phyloP scores from a whole-genome alignment of 2,113 vertebrate genomes.

The Spea multiplicata region DNA sequence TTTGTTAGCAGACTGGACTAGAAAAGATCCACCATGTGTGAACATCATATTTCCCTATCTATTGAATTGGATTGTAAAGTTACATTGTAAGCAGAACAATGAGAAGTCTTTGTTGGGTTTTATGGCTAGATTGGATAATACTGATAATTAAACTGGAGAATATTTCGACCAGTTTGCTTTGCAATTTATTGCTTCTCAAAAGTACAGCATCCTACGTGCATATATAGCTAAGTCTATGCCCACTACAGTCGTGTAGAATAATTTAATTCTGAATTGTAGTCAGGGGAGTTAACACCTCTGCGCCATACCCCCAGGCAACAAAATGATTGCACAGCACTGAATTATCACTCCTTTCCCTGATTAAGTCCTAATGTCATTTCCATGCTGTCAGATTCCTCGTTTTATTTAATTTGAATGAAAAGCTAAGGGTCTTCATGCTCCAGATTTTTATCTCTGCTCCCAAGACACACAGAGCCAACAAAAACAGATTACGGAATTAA shows the following conservation, averaged over 20 bases:
- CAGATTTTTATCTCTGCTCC: constrained; percentile 48
- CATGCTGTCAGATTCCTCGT: constrained; percentile 44
- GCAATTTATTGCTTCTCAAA: too few relatives aligned
- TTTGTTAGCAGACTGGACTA: too few relatives aligned
- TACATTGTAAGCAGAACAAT: too few relatives aligned
- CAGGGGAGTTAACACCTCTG: background rate
- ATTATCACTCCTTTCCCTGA: constrained; percentile 11
- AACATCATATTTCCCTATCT: too few relatives aligned
- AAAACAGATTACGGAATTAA: constrained; percentile 74
- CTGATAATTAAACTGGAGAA: too few relatives aligned
- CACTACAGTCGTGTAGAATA: background rate
- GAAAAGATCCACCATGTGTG: too few relatives aligned
- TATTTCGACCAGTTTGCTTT: too few relatives aligned
- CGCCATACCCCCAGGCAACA: constrained; percentile 1
- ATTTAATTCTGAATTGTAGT: background rate
- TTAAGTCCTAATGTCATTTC: constrained; percentile 50
- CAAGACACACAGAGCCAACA: constrained; percentile 53
- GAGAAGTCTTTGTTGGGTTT: too few relatives aligned
- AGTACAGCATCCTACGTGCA: too few relatives aligned
- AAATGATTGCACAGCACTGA: constrained; percentile 17
- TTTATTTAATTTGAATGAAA: constrained; percentile 58
- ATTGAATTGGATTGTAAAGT: too few relatives aligned
- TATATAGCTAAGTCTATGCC: background rate
- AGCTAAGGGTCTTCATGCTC: constrained; percentile 51
- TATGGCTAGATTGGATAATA: too few relatives aligned